These are phyloP conservation scores for Noctua janthe DNA, from an alignment of 2,888 invertebrate species.

Conservation along the genomic window DNA sequence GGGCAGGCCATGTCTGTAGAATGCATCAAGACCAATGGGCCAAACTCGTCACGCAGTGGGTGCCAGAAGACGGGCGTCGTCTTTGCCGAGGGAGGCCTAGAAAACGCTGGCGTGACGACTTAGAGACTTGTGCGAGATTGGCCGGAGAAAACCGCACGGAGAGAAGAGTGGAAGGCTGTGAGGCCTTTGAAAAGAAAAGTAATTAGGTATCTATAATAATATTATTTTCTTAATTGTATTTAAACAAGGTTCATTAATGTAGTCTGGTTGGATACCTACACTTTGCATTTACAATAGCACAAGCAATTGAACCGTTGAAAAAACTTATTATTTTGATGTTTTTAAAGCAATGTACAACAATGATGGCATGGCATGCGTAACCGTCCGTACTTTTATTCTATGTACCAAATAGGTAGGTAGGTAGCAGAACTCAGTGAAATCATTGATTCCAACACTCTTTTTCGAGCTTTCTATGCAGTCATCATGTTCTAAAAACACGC, in stretches of 20 bases:
- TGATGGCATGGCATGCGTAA: neutral
- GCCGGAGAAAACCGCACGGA: too few relatives aligned
- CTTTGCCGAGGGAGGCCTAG: too few relatives aligned
- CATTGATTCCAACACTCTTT: neutral
- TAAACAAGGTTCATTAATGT: neutral
- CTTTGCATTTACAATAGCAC: neutral
- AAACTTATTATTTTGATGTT: neutral
- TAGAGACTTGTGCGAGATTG: too few relatives aligned
- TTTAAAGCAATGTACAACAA: too few relatives aligned
- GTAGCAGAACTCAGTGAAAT: neutral
- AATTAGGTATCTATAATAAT: neutral
- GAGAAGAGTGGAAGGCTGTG: too few relatives aligned
- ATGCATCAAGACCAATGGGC: too few relatives aligned
- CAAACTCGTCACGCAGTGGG: too few relatives aligned
- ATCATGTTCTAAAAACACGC: slow-evolving; percentile 25
- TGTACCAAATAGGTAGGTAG: neutral
- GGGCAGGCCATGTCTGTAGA: too few relatives aligned
- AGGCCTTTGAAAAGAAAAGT: too few relatives aligned
- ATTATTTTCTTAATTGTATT: neutral
- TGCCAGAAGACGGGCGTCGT: too few relatives aligned
- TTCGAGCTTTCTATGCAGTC: neutral
- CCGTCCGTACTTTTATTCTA: neutral
- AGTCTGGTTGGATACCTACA: too few relatives aligned
- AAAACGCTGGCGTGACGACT: too few relatives aligned
- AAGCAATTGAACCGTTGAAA: neutral